Evolutionary conservation across 2,797 vertebrate species (phyloP).

Genomic region (Tokudaia muenninki): DNA sequence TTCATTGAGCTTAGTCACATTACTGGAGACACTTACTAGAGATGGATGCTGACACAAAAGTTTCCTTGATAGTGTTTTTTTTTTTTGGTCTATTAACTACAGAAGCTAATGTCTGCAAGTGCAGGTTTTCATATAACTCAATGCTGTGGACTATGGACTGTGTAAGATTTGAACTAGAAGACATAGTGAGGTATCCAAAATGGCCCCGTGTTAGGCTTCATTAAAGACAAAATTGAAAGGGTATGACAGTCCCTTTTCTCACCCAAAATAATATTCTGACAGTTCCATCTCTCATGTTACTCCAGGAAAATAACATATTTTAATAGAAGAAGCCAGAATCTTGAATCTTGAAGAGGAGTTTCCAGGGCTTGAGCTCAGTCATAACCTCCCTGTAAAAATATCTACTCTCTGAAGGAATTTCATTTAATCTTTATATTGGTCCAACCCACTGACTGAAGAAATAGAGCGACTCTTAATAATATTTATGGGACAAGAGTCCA

Average conservation of each 20-base stretch:
- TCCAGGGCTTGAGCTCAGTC: neutral
- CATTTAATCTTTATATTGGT: neutral
- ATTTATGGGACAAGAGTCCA: neutral
- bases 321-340: neutral
- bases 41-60: neutral
- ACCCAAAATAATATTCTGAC: slow-evolving; percentile 48
- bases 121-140: neutral
- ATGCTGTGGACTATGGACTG: neutral
- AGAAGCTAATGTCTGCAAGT: neutral
- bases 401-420: neutral
- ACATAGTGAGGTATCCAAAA: neutral
- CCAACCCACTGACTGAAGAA: neutral
- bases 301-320: slow-evolving; percentile 47
- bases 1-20: neutral
- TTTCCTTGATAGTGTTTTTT: neutral
- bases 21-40: neutral
- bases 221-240: neutral
- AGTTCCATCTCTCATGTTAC: neutral
- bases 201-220: neutral
- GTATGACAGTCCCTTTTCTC: neutral
- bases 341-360: slow-evolving; percentile 14
- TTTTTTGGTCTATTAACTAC: neutral
- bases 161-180: neutral
- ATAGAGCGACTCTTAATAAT: neutral
- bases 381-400: neutral